Conservation (phyloP, 2,113 vertebrate genomes). For the Copsychus sechellarum region DNA sequence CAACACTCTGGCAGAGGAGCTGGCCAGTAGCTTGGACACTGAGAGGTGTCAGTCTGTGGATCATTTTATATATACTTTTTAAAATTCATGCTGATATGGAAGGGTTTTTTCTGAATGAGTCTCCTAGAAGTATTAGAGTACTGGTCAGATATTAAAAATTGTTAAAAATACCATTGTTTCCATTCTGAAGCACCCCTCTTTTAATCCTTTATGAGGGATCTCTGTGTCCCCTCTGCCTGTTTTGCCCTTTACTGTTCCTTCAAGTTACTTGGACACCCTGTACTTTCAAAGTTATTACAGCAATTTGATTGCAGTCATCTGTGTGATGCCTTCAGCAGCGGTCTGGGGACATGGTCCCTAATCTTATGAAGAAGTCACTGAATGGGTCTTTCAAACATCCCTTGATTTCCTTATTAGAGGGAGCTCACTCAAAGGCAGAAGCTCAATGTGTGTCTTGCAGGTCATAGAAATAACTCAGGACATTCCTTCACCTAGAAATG, state of each 20-base stretch:
- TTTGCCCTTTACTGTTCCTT: neutral
- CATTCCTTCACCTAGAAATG: slow-evolving; percentile 45
- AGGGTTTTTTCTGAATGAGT: neutral
- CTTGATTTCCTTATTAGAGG: slow-evolving; percentile 24
- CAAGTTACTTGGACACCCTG: neutral
- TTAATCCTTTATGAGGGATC: neutral
- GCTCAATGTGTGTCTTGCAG: slow-evolving; percentile 5
- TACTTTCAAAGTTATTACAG: neutral
- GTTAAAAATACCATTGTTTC: neutral
- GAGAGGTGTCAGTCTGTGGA: neutral
- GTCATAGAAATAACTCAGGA: slow-evolving; percentile 51
- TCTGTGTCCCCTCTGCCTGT: neutral
- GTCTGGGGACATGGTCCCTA: slow-evolving; percentile 17
- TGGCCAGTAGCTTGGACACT: neutral
- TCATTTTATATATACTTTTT: neutral
- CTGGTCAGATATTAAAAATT: neutral
- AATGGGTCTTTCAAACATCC: slow-evolving; percentile 24
- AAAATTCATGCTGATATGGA: neutral
- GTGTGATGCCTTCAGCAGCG: neutral
- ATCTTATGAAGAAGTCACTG: slow-evolving; percentile 31
- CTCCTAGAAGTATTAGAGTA: neutral
- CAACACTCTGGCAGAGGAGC: neutral
- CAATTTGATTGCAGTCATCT: neutral
- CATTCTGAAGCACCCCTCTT: neutral
- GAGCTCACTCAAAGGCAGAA: slow-evolving; percentile 26